phyloP scores from a whole-genome alignment of 2,797 vertebrate genomes.

The Danio albolineatus region DNA sequence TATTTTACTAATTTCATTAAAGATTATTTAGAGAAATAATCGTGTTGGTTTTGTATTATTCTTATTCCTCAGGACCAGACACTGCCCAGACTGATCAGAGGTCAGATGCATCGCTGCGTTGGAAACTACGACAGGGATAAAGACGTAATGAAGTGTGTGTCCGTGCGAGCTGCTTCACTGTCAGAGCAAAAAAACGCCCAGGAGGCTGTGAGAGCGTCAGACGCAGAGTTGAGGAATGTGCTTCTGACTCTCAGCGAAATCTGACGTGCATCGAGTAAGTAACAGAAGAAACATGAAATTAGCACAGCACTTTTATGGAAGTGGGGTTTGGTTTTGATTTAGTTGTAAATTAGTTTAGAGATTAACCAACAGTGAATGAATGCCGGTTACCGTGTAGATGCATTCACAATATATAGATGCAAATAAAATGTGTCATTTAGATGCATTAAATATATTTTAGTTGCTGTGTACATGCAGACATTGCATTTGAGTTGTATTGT shows the following conservation, averaged over 20 bases:
- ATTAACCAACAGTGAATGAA: background rate
- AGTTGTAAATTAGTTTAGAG: constrained; percentile 21
- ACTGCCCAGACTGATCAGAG: constrained; percentile 92
- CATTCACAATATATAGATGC: background rate
- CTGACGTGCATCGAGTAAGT: constrained; percentile 63
- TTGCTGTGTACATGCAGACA: background rate
- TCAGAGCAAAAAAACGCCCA: constrained; percentile 88
- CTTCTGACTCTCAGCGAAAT: constrained; percentile 82
- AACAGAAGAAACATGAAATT: background rate
- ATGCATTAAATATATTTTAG: background rate
- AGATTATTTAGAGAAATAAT: too few species aligned
- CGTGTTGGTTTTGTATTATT: too few species aligned
- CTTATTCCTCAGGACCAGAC: constrained; percentile 83
- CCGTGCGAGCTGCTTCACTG: constrained; percentile 84
- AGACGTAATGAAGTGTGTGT: constrained; percentile 88
- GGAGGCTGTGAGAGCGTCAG: constrained; percentile 83
- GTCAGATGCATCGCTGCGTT: constrained; percentile 90
- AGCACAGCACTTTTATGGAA: background rate
- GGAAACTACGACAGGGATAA: constrained; percentile 88
- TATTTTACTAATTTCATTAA: too few species aligned
- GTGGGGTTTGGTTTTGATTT: constrained; percentile 12
- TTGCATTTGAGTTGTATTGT: too few species aligned
- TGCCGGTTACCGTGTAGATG: constrained; percentile 2
- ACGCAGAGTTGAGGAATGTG: constrained; percentile 85
- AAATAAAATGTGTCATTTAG: background rate